Base-by-base conservation (phyloP, 35 echinoderm and acorn worm genomes). In the Apostichopus californicus region DNA sequence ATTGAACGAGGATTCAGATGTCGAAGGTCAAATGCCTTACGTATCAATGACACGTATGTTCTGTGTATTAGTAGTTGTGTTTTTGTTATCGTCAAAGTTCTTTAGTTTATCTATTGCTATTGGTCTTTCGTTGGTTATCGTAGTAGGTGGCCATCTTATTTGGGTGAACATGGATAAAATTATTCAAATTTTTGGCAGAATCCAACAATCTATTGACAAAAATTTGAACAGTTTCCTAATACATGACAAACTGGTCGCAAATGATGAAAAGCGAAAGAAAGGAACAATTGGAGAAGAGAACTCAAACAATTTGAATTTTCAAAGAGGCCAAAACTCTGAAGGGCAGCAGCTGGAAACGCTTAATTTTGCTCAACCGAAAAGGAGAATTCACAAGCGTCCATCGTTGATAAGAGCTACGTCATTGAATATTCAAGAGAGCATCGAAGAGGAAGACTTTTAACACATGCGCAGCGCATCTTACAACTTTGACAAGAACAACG, bases 381-480 rank as follows among this genome's bases (percentile, higher is more conserved):
- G 17, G 8, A 13, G 17, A 6, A n/a, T 75, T 75, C 71, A 85
- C 6, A 85, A 85, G 57, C 28, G 81, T 54, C 55, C 81, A 24
- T 85, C 81, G 3, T 18, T 85, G 22, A 58, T 85, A 21, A 56
- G 24, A n/a, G 55, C 55, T 59, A 23, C 81, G 54, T 56, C 81
- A 18, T 4, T 85, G 54, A 85, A 59, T 85, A 85, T 85, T 58
- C 55, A 85, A 58, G 81, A 61, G 11, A 85, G 81, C 81, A 85
- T 85, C 20, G 81, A 85, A 60, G 81, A 85, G 6, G 81, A 85
- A 25, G 81, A 85, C 9, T 85, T 56, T 20, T 85, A 81, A 81
- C 17, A 14, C 64, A 68, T 75, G 71, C 17, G 71, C 13, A 75
- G 17, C 58, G 7, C 58, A 61, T 61, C 8, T 61, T 61, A 9